phyloP scores from a whole-genome alignment of 1,140 invertebrate species.

The Meloidogyne floridensis region DNA sequence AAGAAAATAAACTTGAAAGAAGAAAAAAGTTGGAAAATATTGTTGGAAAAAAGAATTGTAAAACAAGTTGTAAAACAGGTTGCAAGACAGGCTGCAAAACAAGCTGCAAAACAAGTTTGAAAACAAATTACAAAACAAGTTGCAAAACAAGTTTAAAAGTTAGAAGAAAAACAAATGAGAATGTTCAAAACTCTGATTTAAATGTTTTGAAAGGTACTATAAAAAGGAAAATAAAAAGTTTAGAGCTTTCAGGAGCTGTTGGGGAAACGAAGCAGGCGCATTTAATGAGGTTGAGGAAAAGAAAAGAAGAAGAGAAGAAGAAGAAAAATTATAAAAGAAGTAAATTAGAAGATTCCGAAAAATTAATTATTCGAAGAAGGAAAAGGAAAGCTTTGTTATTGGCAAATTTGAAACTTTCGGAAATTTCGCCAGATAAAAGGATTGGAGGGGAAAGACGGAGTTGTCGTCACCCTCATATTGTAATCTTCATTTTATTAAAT shows the following conservation, averaged over 20 bases:
- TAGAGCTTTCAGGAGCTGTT: background rate
- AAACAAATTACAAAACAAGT: background rate
- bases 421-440: background rate
- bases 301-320: background rate
- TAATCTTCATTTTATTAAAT: background rate
- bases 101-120: no score
- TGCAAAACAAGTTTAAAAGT: background rate
- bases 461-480: background rate
- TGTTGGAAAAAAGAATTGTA: no score
- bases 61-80: no score
- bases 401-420: background rate
- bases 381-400: constrained; percentile 1
- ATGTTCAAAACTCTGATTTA: background rate
- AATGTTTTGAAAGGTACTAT: no score
- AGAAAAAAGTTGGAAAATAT: background rate
- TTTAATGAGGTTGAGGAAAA: background rate
- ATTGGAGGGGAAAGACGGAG: background rate
- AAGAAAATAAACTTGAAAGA: background rate
- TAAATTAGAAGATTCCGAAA: background rate
- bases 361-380: background rate
- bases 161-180: background rate
- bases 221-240: no score
- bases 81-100: no score
- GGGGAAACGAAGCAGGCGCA: no score
- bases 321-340: background rate